Evolutionary conservation across 2,113 vertebrate species (phyloP), one percentile per base, ranked within the genome.

Genomic region (Pedionomus torquatus): DNA sequence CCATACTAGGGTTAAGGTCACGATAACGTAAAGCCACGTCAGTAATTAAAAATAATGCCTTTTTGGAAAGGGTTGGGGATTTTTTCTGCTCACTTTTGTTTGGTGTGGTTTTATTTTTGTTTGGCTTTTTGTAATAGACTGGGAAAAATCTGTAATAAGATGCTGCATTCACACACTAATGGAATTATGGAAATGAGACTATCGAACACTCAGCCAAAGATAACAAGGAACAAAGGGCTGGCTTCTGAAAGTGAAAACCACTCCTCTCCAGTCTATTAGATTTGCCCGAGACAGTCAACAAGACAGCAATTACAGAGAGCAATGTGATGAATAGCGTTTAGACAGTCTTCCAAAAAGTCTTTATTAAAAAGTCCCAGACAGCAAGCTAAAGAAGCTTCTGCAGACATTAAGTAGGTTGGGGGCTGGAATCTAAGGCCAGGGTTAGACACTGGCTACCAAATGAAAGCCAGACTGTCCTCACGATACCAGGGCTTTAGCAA

Each of bases 181-280:
- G 87, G 55, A 91, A 95, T 87, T 84, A 94, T 82, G 92, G 83
- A 89, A 95, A 96, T 37, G 24, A 66, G 89, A 82, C 57, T 84
- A 85, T 75, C 70, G 69, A 70, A 64, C 60, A 61, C 61, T 52
- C 72, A 84, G 93, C 78, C 87, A 94, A 95, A 96, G 87, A 95
- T 87, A 93, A 92, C 83, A 95, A 84, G 49, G 54, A 90, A 80
- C 83, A 96, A 95, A 90, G 63, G 55, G 19, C 23, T 66, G 68
- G n/a, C 71, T 95, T 75, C 80, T 83, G 60, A 74, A 92, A 89
- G 89, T 51, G 65, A 91, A 95, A 95, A 95, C 39, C 76, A 54
- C 61, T 77, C 91, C 72, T 81, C 65, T 92, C 54, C 43, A 81
- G 46, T 71, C 91, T 84, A 89, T 87, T 75, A 95, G 83, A 96